Evolutionary conservation across 2,113 vertebrate genomes (phyloP).

Genomic region (Gymnobelideus leadbeateri): DNA sequence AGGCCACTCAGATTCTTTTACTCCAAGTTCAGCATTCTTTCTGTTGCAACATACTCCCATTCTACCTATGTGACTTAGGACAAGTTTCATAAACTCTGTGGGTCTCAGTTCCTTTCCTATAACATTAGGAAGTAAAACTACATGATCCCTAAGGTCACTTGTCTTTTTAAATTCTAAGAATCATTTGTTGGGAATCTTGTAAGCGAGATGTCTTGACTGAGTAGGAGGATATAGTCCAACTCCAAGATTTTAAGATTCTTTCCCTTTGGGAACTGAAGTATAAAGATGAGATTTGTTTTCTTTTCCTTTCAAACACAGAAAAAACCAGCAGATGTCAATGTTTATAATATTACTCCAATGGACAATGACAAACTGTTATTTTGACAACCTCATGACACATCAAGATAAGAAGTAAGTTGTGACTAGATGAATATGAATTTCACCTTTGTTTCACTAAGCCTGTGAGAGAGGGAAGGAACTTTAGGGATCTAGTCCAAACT

Average conservation of each 20-base stretch:
- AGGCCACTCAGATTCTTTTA: constrained; percentile 5
- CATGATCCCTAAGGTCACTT: neutral
- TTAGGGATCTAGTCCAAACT: neutral
- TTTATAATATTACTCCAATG: neutral
- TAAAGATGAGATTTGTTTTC: constrained; percentile 34
- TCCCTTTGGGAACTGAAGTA: constrained; percentile 16
- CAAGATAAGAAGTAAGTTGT: neutral
- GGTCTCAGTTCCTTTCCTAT: too few species aligned
- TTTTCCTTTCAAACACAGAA: constrained; percentile 48
- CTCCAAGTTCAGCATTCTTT: constrained; percentile 22
- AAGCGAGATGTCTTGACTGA: neutral
- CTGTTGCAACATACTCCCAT: neutral
- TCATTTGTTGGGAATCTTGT: neutral
- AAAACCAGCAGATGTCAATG: constrained; percentile 40
- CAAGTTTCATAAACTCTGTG: neutral
- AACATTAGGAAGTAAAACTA: neutral
- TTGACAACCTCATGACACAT: constrained; percentile 5
- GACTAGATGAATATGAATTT: neutral
- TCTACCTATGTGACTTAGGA: neutral
- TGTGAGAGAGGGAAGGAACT: neutral
- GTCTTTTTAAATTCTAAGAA: neutral
- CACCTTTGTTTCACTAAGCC: constrained; percentile 13
- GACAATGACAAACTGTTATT: constrained; percentile 33
- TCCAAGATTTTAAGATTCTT: neutral
- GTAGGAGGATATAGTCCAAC: neutral